A percentile compares a stretch with the other conserved stretches of the same genome.
Evolutionary conservation across 2,888 invertebrate genomes (phyloP).

Genomic region (Drosophila vallismaia): DNA sequence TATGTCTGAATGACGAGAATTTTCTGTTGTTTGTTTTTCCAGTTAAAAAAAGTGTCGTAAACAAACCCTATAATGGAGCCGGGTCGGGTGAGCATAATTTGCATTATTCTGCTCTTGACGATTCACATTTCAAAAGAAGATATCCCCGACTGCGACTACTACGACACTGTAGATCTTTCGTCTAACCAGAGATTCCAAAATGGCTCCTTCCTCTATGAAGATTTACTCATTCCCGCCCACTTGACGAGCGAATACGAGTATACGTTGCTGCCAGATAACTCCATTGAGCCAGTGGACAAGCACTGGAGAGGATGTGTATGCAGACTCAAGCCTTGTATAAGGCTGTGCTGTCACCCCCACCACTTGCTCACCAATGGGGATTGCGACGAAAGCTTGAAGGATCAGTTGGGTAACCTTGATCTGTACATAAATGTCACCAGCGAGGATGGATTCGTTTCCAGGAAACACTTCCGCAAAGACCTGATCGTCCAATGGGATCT

Average conservation of each 20-base stretch:
- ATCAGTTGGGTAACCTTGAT: constrained; percentile 2
- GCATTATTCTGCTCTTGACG: not conserved
- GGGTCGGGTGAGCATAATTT: not conserved
- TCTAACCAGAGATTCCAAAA: constrained; percentile 35
- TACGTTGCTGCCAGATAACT: constrained; percentile 11
- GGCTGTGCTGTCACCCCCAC: constrained; percentile 64
- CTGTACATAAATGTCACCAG: constrained; percentile 43
- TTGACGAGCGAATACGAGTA: constrained; percentile 54
- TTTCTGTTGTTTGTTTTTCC: too few relatives aligned
- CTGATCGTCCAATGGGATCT: constrained; percentile 37
- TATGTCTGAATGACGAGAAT: too few relatives aligned
- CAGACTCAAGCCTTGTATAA: constrained; percentile 73
- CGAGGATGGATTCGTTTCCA: constrained; percentile 9
- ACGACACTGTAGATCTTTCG: constrained; percentile 68
- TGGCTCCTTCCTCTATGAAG: constrained; percentile 66
- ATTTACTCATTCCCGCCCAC: constrained; percentile 55
- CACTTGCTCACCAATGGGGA: not conserved
- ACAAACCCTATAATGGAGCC: too few relatives aligned
- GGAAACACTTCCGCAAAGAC: constrained; percentile 18
- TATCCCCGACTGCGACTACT: constrained; percentile 60
- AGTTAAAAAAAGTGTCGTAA: too few relatives aligned
- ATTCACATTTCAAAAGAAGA: constrained; percentile 1
- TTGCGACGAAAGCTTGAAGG: not conserved
- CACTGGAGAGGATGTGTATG: constrained; percentile 72
- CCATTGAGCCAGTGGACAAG: not conserved